Base-by-base conservation (phyloP, 2,888 invertebrate species). In the Timema cristinae region DNA sequence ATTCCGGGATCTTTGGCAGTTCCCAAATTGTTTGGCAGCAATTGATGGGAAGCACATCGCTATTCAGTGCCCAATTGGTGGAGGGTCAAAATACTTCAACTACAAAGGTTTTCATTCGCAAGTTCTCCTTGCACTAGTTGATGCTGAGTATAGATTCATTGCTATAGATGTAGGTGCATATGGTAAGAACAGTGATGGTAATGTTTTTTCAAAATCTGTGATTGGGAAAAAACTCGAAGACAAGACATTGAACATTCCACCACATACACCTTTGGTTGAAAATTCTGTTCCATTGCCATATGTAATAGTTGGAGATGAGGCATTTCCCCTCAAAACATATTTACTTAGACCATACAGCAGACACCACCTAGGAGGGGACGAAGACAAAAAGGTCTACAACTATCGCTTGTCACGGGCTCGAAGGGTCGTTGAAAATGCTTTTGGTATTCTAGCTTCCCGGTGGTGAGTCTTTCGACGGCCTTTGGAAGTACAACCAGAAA, bases 51-150 rank as follows among this genome's bases (percentile, higher is more conserved):
- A 32, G 32, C 32, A 32, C 32, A 32, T 32, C 32, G 32, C 32
- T 32, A 32, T 32, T 32, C 32, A 80, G 75, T 73, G 77, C 70
- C 79, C 80, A 50, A 66, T 73, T 16, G 74, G 78, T 70, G 77
- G 75, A 70, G 79, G 78, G 71, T 76, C 76, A 50, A 77, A 79
- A 69, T 76, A 77, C 74, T 78, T 73, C 66, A 79, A 80, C 69
- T 81, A 81, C 74, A 81, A 81, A 78, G 72, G 61, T 0, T 73
- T 73, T 73, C 79, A 79, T 73, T 80, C 79, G 75, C 78, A 80
- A 56, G 80, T 72, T 2, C 49, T 72, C 10, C 47, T 72, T 11
- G 72, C 72, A 32, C 49, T 63, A 7, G 63, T 68, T 47, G 69
- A 69, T 69, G 50, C 63, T 9, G 6, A 69, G 7, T 69, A 69